Base-by-base conservation (phyloP, 2,888 invertebrate species). In the Tuta absoluta region DNA sequence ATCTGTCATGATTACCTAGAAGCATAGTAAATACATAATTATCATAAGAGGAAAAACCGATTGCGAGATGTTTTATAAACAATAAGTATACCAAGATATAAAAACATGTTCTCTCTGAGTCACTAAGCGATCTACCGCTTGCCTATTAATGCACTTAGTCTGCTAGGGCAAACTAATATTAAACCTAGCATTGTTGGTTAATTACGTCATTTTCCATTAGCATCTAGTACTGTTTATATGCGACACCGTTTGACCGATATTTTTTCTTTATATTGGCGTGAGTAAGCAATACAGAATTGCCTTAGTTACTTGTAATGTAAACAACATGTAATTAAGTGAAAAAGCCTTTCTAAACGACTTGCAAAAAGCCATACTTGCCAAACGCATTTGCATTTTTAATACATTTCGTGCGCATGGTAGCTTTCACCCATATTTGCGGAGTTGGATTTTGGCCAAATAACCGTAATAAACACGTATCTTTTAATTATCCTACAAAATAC, bases 361-460 rank as follows among this genome's bases (percentile, higher is more conserved):
- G n/a, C 8, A 17, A 23, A 49, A 23, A 14, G 2, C 14, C 24
- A 19, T 48, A 23, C 51, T 24, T 53, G 51, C 23, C 51, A 53
- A 24, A 53, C 14, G 23, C 12, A 23, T 53, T 53, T 53, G 51
- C 23, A 53, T 53, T 51, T 51, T 23, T 0, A 51, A 21, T 17
- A 7, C 10, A 1, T 1, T 10, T 17, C 48, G 17, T 19, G 11
- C 7, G 51, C 21, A 23, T 53, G 51, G 4, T 23, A 53, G 23
- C 23, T 24, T 53, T 53, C 21, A 14, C 24, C 51, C 51, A 14
- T 23, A 23, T 23, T 53, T 12, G 14, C 12, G 23, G 14, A 23
- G 21, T 53, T 53, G 51, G 51, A 23, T 23, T 14, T 53, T 14
- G 10, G 51, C 51, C 51, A 53, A 53, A 53, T 2, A 21, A 53